Evolutionary conservation across 2,113 vertebrate species (phyloP).

Genomic region (Gadus macrocephalus): DNA sequence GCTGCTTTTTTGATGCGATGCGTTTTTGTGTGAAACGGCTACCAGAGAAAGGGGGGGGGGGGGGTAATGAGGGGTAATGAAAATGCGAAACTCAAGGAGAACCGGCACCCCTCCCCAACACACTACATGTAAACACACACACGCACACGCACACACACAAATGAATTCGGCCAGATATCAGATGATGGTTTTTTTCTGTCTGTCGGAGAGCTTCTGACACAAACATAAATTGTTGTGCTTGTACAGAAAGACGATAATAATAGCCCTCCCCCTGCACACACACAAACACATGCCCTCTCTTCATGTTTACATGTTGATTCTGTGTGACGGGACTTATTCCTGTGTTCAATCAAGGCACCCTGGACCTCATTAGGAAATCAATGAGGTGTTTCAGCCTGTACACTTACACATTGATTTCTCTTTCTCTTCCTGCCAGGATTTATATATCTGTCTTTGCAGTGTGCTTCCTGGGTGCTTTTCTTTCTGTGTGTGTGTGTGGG

Average conservation of each 20-base stretch:
- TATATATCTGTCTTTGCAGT: slow-evolving; percentile 38
- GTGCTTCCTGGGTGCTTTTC: slow-evolving; percentile 1
- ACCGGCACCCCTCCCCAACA: too few relatives aligned
- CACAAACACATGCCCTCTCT: neutral
- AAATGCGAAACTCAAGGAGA: too few relatives aligned
- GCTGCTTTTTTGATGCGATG: too few relatives aligned
- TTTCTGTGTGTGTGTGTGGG: neutral
- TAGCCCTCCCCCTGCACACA: neutral
- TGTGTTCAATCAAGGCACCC: slow-evolving; percentile 27
- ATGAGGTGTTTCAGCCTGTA: slow-evolving; percentile 46
- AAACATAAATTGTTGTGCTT: slow-evolving; percentile 16
- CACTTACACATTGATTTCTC: slow-evolving; percentile 39
- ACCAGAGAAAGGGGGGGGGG: too few relatives aligned
- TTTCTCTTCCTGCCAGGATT: slow-evolving; percentile 28
- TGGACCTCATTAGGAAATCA: slow-evolving; percentile 54
- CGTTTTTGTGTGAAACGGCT: too few relatives aligned
- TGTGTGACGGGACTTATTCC: slow-evolving; percentile 26
- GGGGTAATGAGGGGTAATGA: too few relatives aligned
- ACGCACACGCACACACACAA: neutral
- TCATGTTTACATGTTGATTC: slow-evolving; percentile 20
- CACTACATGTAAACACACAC: neutral
- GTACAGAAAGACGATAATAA: slow-evolving; percentile 1
- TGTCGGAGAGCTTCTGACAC: slow-evolving; percentile 6
- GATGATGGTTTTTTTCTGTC: neutral
- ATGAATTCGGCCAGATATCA: slow-evolving; percentile 14